Base-by-base conservation (phyloP, 1,140 invertebrate species). In the Cryptotermes secundus region DNA sequence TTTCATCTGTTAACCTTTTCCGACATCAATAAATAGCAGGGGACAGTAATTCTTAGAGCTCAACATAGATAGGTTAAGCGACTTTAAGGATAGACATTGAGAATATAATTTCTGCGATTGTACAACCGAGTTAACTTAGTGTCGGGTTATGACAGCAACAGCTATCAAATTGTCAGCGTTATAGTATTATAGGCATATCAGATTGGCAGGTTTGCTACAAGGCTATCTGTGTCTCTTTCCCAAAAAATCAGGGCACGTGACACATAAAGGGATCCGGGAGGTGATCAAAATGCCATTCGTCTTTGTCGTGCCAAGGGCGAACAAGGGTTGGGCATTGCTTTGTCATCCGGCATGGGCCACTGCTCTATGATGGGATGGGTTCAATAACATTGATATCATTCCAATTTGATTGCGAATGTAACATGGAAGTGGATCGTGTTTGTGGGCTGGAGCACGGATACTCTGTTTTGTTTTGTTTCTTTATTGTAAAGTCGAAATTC, bases 281-380 rank as follows among this genome's bases (percentile, higher is more conserved):
- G n/a, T 72, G 59, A 72, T 72, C 59, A 72, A 72, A 72, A 31
- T 72, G 59, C 26, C 59, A 72, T 72, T 72, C 59, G 59, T 72
- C 59, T 72, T 72, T 72, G 59, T 72, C n/a, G 14, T 16, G 31
- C 31, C 26, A 72, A 31, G 59, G 14, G 59, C 26, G n/a, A 72
- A 0, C 59, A 72, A 72, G 59, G 16, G 45, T 19, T 22, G 45
- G 59, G 9, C 59, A 72, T 31, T 9, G 59, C 59, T 72, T n/a
- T 72, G 59, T 31, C 59, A 72, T 72, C 26, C 59, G 14, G 31
- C 59, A 72, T 72, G 9, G n/a, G 26, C 59, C 26, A 72, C 59
- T 31, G 59, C 1, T 9, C 26, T 72, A n/a, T 72, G 59, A 31
- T n/a, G n/a, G 59, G 59, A 72, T 49, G 45, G 19, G 16, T 42